Evolutionary conservation across 2,888 invertebrate species (phyloP), one percentile per base, ranked within the genome.

Genomic region (Amaurobius ferox): DNA sequence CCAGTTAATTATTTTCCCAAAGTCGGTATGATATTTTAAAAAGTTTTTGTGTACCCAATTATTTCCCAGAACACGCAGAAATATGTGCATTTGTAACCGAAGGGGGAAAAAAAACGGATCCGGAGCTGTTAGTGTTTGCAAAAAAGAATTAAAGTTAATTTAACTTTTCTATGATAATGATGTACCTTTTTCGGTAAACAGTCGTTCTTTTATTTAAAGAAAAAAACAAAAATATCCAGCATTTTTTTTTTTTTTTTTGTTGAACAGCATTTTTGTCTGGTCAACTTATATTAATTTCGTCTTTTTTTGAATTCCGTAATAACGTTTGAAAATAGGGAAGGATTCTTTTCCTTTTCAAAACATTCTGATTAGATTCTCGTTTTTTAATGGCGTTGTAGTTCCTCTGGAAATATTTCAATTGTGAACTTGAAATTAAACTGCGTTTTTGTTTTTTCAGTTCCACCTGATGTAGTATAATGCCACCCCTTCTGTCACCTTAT

Each of bases 31-130:
- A 71, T 16, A 29, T 40, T 44, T 71, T 55, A 48, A 44, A 55
- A 71, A 35, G 29, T 29, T 71, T 71, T 48, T 71, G 71, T 71
- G 30, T 55, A 71, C 48, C 71, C 71, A 71, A 71, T 71, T 71
- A 71, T 55, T 48, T 71, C 55, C 19, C 48, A 9, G n/a, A 16
- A 44, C 11, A 44, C 44, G 44, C 35, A 35, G 11, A 35, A 7
- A 11, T 35, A 35, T 11, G 35, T n/a, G n/a, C n/a, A 35, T 11
- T 6, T 35, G 6, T 35, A 7, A 35, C 35, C 35, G 35, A 35
- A 35, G 35, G 11, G 35, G 11, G 35, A 35, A 11, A 35, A 11
- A 35, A 11, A 35, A 35, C 5, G 11, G 35, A 6, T 35, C 11
- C 5, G 35, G 11, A 35, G n/a, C 44, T 44, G 44, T 9, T 16